Base-by-base conservation (phyloP, 2,797 vertebrate genomes). In the Menidia menidia region DNA sequence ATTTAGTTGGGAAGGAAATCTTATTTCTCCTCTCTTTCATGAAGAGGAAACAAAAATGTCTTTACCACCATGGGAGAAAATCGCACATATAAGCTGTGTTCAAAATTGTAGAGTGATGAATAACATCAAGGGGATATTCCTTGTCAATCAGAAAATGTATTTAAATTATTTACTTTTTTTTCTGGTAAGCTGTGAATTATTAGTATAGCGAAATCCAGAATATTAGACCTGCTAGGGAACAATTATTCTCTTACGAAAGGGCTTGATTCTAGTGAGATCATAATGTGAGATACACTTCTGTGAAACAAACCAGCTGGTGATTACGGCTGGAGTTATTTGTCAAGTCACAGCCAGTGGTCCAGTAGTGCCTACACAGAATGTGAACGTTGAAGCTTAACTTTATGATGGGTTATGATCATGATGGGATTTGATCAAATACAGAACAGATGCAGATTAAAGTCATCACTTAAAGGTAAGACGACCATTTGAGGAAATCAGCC, bases 41-140 rank as follows among this genome's bases (percentile, higher is more conserved):
- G 53, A 64, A 42, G 43, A 55, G 16, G 62, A 79, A 71, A 77
- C 1, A 5, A 66, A 42, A 25, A 42, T 45, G 25, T 63, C 2
- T 30, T 25, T 1, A 30, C 35, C 18, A n/a, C 31, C 15, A 33
- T 9, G 11, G 13, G 35, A 14, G 44, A 39, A 30, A 25, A 54
- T 2, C 19, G 18, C 48, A 50, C 8, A 25, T 25, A 2, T 25
- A 25, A 25, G 25, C 25, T 25, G 25, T 25, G 25, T 25, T 25
- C 25, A 50, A 50, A 50, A 51, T 8, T 48, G n/a, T n/a, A 48
- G 7, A 18, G 35, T 39, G 35, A 39, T 39, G 35, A 39, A 39
- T 39, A 39, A 39, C 10, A 39, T 39, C 35, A 39, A 39, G 3
- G 35, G 6, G 6, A 39, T 39, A 39, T 39, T 39, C 10, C 35